A percentile compares a stretch with the other conserved stretches of the same genome.
phyloP scores from a whole-genome alignment of 2,888 invertebrate species.

The Lordiphosa fenestrarum region DNA sequence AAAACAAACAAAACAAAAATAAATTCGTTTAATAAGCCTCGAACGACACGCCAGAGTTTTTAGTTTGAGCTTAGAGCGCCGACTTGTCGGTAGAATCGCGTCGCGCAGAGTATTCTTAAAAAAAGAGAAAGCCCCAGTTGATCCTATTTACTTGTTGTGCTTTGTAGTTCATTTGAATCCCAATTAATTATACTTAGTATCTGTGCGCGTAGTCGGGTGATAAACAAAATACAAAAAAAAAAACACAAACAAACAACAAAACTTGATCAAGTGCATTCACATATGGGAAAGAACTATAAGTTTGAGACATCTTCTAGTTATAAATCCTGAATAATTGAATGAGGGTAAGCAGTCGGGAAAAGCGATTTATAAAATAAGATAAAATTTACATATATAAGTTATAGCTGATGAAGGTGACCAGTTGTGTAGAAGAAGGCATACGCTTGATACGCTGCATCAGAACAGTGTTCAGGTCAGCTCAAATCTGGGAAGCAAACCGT shows the following conservation, averaged over 20 bases:
- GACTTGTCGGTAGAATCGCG: conserved; percentile 56
- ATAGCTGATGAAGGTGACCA: too few relatives aligned
- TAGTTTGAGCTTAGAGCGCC: conserved; percentile 67
- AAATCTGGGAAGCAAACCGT: too few relatives aligned
- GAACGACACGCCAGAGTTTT: conserved; percentile 60
- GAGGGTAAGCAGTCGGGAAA: too few relatives aligned
- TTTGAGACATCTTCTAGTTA: too few relatives aligned
- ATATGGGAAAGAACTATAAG: too few relatives aligned
- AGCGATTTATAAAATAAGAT: too few relatives aligned
- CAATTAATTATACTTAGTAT: conserved; percentile 17
- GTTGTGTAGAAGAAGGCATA: too few relatives aligned
- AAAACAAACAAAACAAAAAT: conserved; percentile 30
- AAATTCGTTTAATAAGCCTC: conserved; percentile 67
- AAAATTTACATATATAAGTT: too few relatives aligned
- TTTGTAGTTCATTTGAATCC: conserved; percentile 13
- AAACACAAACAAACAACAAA: background rate
- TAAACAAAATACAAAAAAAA: conserved; percentile 1
- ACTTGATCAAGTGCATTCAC: background rate
- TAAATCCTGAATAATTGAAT: too few relatives aligned
- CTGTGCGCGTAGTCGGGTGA: conserved; percentile 13
- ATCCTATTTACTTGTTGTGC: conserved; percentile 6
- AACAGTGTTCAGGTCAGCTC: too few relatives aligned
- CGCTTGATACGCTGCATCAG: too few relatives aligned
- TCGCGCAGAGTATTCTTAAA: conserved; percentile 1
- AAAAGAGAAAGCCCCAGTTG: conserved; percentile 24